Conservation (phyloP, 1,140 invertebrate genomes). For the Bathynomus jamesi region DNA sequence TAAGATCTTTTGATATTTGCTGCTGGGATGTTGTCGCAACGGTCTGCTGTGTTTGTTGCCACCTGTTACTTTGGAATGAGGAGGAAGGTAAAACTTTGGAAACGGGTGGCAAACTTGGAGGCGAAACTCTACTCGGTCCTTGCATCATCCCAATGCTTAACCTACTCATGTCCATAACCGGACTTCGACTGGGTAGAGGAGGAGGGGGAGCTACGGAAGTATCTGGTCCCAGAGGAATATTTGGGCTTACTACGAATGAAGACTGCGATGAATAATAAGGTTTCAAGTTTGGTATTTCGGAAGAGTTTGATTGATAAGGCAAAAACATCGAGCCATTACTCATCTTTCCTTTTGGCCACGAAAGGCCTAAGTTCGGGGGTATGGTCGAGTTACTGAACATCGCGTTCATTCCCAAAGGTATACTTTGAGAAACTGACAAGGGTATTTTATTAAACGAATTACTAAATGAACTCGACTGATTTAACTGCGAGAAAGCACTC, state of each 20-base stretch:
- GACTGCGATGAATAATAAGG: not conserved
- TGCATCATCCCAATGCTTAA: not conserved
- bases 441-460: slow-evolving; percentile 11
- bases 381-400: slow-evolving; percentile 9
- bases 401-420: slow-evolving; percentile 18
- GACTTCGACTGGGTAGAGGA: not conserved
- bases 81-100: not conserved
- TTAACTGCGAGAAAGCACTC: slow-evolving; percentile 12
- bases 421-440: slow-evolving; percentile 18
- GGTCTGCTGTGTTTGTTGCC: not conserved
- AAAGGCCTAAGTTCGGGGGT: not conserved
- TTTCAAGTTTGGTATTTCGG: not conserved
- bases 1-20: slow-evolving; percentile 23
- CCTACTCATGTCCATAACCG: not conserved
- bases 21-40: too few species aligned
- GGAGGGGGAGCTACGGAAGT: not conserved
- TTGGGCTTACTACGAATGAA: not conserved
- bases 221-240: not conserved
- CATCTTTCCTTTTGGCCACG: not conserved
- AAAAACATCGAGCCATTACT: not conserved
- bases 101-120: not conserved
- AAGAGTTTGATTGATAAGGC: not conserved
- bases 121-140: not conserved
- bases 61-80: slow-evolving; percentile 1
- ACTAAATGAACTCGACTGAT: slow-evolving; percentile 17